Conservation (phyloP, 2,113 vertebrate genomes). For the Ibidorhyncha struthersii region DNA sequence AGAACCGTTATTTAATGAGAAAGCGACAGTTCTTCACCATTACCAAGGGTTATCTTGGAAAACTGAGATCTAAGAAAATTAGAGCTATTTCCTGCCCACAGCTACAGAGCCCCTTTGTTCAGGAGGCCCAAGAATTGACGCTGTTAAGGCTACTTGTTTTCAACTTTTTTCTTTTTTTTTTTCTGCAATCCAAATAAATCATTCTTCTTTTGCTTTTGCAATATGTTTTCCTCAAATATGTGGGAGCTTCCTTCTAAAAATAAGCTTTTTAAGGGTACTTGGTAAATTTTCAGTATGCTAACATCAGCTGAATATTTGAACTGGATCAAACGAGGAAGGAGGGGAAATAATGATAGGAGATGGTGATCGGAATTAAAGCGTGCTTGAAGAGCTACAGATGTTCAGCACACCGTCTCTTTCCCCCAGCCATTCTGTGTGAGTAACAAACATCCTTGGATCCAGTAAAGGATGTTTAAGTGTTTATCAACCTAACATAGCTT, state of each 20-base stretch:
- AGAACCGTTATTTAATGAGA: background rate
- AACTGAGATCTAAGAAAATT: background rate
- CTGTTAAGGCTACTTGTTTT: background rate
- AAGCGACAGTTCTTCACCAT: background rate
- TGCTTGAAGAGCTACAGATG: rapidly evolving
- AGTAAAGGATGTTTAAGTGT: background rate
- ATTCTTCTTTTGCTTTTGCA: background rate
- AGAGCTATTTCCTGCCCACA: background rate
- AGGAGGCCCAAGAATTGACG: background rate
- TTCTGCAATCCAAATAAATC: background rate
- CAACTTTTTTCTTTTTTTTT: background rate
- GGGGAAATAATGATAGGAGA: background rate
- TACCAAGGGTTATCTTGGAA: background rate
- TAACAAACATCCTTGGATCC: too few relatives aligned
- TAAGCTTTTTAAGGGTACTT: background rate
- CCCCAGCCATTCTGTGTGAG: background rate
- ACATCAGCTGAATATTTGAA: background rate
- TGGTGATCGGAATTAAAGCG: background rate
- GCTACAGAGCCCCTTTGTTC: background rate
- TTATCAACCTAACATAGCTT: background rate
- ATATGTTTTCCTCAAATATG: background rate
- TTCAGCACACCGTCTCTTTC: background rate
- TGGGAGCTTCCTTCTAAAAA: background rate
- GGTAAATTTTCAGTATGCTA: background rate
- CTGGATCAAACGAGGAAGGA: background rate